Evolutionary conservation across 1,140 invertebrate genomes (phyloP).

Genomic region (Chrysomallon squamiferum): DNA sequence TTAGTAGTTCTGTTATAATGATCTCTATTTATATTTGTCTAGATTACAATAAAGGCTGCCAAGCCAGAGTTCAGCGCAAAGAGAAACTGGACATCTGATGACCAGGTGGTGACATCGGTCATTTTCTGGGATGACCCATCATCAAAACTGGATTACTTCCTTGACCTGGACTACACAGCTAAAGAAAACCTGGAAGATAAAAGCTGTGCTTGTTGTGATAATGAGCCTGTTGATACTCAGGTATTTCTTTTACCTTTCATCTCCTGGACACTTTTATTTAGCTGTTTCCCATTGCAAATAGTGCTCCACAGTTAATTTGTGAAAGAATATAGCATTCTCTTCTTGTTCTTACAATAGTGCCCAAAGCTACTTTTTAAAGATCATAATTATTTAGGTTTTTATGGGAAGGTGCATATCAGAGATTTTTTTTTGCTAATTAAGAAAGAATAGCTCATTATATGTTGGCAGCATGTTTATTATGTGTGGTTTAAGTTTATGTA

Average conservation of each 20-base stretch:
- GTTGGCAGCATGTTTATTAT: too few species aligned
- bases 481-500: too few species aligned
- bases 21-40: background rate
- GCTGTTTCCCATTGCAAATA: too few species aligned
- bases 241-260: background rate
- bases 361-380: too few species aligned
- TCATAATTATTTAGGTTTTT: too few species aligned
- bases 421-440: too few species aligned
- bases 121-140: conserved; percentile 32
- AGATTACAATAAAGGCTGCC: background rate
- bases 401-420: too few species aligned
- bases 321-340: background rate
- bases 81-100: conserved; percentile 9
- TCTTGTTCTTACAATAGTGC: too few species aligned
- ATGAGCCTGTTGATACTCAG: background rate
- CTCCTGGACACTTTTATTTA: too few species aligned
- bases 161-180: conserved; percentile 23
- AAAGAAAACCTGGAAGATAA: conserved; percentile 16
- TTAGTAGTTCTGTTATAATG: too few species aligned
- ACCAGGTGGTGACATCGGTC: conserved; percentile 30
- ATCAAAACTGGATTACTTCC: conserved; percentile 7
- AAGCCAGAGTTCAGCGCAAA: background rate
- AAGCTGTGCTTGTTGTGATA: conserved; percentile 29
- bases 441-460: too few species aligned
- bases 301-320: too few species aligned